These are phyloP conservation scores for Colaptes auratus DNA, from an alignment of 2,113 vertebrate species.

Conservation along the genomic window DNA sequence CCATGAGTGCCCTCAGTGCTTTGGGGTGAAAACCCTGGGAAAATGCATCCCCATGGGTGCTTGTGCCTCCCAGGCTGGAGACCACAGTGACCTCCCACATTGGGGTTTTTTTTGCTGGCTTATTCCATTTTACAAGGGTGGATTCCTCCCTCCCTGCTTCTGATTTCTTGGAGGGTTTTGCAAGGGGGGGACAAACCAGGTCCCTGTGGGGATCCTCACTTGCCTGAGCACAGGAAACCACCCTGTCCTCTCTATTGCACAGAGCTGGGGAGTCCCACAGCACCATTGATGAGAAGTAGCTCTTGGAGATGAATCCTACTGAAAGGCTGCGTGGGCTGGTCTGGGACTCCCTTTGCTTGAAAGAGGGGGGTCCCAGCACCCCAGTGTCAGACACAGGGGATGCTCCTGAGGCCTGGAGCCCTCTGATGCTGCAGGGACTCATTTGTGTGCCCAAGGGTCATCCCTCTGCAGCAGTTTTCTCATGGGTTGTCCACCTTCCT, in stretches of 20 bases:
- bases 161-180: background rate
- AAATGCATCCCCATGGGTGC: background rate
- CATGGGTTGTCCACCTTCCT: background rate
- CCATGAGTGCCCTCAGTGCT: fast-evolving
- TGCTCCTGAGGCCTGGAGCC: background rate
- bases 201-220: background rate
- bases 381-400: background rate
- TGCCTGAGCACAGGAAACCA: background rate
- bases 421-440: background rate
- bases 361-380: background rate
- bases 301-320: background rate
- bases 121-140: background rate
- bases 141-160: too few species aligned
- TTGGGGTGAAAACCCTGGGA: background rate
- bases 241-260: fast-evolving
- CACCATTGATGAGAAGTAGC: background rate
- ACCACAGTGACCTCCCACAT: background rate
- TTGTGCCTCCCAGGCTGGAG: background rate
- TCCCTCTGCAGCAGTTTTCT: background rate
- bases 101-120: background rate
- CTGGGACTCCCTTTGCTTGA: background rate
- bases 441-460: fast-evolving
- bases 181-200: background rate
- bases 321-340: fast-evolving
- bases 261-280: background rate